phyloP scores from a whole-genome alignment of 2,797 vertebrate genomes.

The Tympanoctomys barrerae region DNA sequence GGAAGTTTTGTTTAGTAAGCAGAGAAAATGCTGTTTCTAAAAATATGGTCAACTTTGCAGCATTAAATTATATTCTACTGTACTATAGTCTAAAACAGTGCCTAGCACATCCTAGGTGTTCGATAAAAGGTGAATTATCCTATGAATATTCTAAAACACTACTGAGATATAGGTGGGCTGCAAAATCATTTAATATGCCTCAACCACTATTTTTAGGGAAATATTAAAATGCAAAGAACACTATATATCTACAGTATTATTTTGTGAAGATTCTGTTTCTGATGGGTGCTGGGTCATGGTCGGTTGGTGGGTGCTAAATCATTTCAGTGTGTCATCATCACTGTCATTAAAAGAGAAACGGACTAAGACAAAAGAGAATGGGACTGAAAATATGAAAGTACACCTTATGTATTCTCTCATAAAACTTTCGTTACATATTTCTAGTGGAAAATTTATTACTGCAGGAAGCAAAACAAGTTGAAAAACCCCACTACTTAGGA shows the following conservation, averaged over 20 bases:
- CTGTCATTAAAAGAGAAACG: background rate
- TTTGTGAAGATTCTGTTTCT: slow-evolving; percentile 29
- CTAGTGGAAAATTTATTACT: background rate
- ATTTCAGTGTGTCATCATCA: slow-evolving; percentile 40
- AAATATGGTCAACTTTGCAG: slow-evolving; percentile 25
- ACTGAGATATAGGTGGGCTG: slow-evolving; percentile 7
- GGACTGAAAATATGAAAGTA: slow-evolving; percentile 34
- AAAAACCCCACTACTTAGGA: slow-evolving; percentile 33
- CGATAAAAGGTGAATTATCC: slow-evolving; percentile 53
- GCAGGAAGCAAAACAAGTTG: background rate
- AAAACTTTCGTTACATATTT: slow-evolving; percentile 50
- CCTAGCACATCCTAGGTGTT: background rate
- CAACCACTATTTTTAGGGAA: slow-evolving; percentile 28
- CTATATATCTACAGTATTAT: background rate
- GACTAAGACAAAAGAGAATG: background rate
- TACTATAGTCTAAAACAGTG: slow-evolving; percentile 22
- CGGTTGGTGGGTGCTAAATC: slow-evolving; percentile 34
- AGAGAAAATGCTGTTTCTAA: slow-evolving; percentile 44
- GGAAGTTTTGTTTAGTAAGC: slow-evolving; percentile 19
- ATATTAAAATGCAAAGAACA: slow-evolving; percentile 19
- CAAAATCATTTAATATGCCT: slow-evolving; percentile 41
- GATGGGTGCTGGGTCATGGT: background rate
- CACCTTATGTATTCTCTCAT: slow-evolving; percentile 19
- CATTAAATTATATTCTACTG: background rate
- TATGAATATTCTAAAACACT: slow-evolving; percentile 40